These are phyloP conservation scores for Somateria mollissima DNA, from an alignment of 2,797 vertebrate genomes.

Conservation along the genomic window DNA sequence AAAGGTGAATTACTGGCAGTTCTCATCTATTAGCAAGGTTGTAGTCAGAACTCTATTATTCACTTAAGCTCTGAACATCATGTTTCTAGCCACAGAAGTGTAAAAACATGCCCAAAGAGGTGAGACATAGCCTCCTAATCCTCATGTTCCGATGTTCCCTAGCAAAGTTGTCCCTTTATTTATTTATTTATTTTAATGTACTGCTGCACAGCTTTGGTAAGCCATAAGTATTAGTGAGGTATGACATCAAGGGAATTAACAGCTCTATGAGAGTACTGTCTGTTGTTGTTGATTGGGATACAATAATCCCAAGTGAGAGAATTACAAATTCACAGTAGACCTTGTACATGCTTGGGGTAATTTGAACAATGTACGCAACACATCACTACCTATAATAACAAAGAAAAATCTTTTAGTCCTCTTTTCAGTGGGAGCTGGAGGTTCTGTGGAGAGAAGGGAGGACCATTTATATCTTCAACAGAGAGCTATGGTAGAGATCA, in stretches of 20 bases:
- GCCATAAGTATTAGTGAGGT: background rate
- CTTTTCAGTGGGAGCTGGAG: background rate
- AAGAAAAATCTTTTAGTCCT: background rate
- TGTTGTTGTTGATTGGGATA: background rate
- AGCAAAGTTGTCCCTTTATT: too few species aligned
- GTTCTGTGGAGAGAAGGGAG: background rate
- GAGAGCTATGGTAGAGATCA: background rate
- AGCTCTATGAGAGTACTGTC: background rate
- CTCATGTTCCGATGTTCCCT: background rate
- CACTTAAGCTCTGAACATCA: background rate
- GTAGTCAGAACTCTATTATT: background rate
- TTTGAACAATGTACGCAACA: background rate
- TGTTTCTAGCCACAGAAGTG: background rate
- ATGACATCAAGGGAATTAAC: background rate
- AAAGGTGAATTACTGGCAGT: background rate
- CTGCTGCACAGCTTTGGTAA: background rate
- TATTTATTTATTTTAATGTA: too few species aligned
- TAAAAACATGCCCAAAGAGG: background rate
- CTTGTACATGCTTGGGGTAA: background rate
- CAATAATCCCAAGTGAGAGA: background rate
- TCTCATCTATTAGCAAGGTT: background rate
- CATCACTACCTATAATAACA: background rate
- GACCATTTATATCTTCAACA: background rate
- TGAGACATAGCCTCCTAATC: background rate
- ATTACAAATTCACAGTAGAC: background rate